Percentiles rank a stretch among this genome's conserved stretches.
Evolutionary conservation across 1,140 invertebrate genomes (phyloP).

Genomic region (Diorhabda elongata): DNA sequence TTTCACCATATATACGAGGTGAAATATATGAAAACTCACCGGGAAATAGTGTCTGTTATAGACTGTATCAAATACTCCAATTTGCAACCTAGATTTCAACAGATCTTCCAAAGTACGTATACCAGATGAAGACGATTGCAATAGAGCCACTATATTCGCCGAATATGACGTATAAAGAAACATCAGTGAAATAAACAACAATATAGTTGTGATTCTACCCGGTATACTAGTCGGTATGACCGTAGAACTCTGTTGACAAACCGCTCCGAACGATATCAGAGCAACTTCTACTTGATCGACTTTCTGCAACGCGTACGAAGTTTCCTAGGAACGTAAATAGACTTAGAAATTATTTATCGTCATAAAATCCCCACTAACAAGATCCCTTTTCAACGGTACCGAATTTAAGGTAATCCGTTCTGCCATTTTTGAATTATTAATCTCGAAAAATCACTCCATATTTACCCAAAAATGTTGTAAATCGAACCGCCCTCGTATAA

Average conservation of each 20-base stretch:
- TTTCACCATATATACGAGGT: too few relatives aligned
- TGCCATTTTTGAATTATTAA: too few relatives aligned
- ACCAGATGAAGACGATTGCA: slow-evolving; percentile 59
- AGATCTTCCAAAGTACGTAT: slow-evolving; percentile 57
- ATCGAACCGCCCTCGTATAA: too few relatives aligned
- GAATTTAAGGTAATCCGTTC: too few relatives aligned
- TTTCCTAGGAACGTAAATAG: too few relatives aligned
- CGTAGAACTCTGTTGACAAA: slow-evolving; percentile 58
- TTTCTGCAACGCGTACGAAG: too few relatives aligned
- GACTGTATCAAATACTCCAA: slow-evolving; percentile 60
- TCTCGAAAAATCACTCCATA: too few relatives aligned
- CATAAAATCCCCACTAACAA: too few relatives aligned
- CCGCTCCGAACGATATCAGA: slow-evolving; percentile 52
- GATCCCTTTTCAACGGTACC: too few relatives aligned
- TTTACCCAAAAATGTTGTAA: too few relatives aligned
- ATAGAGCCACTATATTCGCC: slow-evolving; percentile 62
- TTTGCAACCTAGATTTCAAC: slow-evolving; percentile 56
- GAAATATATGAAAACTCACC: slow-evolving; percentile 44
- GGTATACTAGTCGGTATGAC: slow-evolving; percentile 41
- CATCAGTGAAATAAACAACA: slow-evolving; percentile 52
- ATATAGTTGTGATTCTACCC: slow-evolving; percentile 51
- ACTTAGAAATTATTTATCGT: too few relatives aligned
- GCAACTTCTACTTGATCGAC: slow-evolving; percentile 25
- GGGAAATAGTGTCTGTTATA: slow-evolving; percentile 62
- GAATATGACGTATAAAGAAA: slow-evolving; percentile 59